These are phyloP conservation scores for Botia almorhae DNA, from an alignment of 2,797 vertebrate species.

Conservation along the genomic window DNA sequence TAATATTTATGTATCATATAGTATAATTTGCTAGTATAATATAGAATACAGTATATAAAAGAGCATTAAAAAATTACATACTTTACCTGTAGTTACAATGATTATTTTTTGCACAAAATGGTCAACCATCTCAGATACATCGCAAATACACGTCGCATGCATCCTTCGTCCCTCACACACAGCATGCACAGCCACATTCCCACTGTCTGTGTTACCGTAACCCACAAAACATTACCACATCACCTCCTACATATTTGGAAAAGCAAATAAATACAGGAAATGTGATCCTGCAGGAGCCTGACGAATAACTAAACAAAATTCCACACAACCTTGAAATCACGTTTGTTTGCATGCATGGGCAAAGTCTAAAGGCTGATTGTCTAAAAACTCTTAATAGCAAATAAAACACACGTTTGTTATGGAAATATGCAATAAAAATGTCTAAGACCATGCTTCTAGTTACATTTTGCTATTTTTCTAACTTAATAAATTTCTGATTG, in stretches of 20 bases:
- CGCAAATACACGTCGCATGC: conserved; percentile 4
- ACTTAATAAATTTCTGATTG: too few species aligned
- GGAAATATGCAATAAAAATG: background rate
- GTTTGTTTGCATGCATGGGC: conserved; percentile 19
- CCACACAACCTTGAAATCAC: conserved; percentile 21
- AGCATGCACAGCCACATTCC: background rate
- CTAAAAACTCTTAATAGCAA: background rate
- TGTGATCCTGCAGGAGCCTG: conserved; percentile 38
- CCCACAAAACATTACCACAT: conserved; percentile 26
- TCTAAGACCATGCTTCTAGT: too few species aligned
- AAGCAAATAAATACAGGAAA: conserved; percentile 60
- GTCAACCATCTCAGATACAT: background rate
- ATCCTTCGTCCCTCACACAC: conserved; percentile 11
- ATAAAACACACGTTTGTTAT: background rate
- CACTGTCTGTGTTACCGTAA: conserved; percentile 41
- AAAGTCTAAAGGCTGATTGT: conserved; percentile 11
- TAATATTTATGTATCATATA: background rate
- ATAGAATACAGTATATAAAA: too few species aligned
- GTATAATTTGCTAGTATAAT: background rate
- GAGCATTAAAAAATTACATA: background rate
- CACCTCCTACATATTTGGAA: conserved; percentile 48
- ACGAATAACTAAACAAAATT: conserved; percentile 48
- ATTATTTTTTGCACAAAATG: background rate
- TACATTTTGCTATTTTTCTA: too few species aligned
- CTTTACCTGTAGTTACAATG: background rate